Evolutionary conservation across 2,888 invertebrate species (phyloP).

Genomic region (Kuschelorhynchus macadamiae): DNA sequence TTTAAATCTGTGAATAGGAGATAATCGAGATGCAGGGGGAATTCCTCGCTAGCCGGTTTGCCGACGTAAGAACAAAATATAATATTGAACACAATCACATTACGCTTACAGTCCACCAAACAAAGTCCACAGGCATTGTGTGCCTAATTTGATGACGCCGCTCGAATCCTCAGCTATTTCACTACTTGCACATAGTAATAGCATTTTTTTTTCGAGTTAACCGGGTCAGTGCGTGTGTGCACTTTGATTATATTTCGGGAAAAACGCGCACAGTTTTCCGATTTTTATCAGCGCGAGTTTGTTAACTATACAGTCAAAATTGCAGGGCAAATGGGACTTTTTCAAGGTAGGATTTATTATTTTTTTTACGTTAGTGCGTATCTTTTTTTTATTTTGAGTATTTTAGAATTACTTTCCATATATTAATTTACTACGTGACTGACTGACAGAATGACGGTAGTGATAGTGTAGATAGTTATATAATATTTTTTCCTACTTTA

Average conservation of each 20-base stretch:
- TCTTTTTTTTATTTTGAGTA: background rate
- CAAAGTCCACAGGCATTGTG: constrained; percentile 36
- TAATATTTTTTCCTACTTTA: too few species aligned
- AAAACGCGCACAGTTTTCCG: constrained; percentile 9
- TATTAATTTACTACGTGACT: too few species aligned
- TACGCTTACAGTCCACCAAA: constrained; percentile 38
- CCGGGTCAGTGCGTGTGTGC: constrained; percentile 37
- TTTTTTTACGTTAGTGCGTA: background rate
- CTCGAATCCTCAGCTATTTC: constrained; percentile 27
- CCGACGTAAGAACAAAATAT: constrained; percentile 39
- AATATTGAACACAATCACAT: constrained; percentile 37
- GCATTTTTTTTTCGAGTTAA: constrained; percentile 32
- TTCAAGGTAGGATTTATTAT: constrained; percentile 34
- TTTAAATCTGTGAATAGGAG: constrained; percentile 31
- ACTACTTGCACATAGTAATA: constrained; percentile 14
- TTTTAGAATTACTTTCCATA: too few species aligned
- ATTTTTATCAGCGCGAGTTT: background rate
- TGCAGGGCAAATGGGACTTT: constrained; percentile 42
- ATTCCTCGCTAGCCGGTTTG: constrained; percentile 26
- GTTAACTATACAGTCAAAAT: constrained; percentile 23
- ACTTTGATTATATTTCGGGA: constrained; percentile 6
- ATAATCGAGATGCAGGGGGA: constrained; percentile 45
- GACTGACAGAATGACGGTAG: too few species aligned
- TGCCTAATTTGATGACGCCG: constrained; percentile 36
- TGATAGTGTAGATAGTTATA: too few species aligned